phyloP scores from a whole-genome alignment of 2,888 invertebrate species.

The Ophion ventricosus region DNA sequence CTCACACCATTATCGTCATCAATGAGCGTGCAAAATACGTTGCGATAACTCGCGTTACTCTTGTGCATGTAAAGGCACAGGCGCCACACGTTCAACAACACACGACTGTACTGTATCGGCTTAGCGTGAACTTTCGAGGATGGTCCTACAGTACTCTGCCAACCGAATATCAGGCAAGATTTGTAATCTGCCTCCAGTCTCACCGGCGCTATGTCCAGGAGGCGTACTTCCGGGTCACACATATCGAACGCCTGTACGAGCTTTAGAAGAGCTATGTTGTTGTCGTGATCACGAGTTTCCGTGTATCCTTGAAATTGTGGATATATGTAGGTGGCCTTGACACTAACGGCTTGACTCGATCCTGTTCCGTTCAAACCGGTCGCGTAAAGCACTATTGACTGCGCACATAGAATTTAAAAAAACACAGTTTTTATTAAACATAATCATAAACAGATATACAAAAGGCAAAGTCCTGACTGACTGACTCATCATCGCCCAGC shows the following conservation, averaged over 20 bases:
- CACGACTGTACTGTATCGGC: slow-evolving; percentile 71
- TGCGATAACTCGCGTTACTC: slow-evolving; percentile 68
- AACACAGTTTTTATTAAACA: background rate
- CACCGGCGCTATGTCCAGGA: slow-evolving; percentile 68
- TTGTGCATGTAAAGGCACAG: slow-evolving; percentile 71
- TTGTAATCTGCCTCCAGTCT: slow-evolving; percentile 70
- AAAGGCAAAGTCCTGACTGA: too few species aligned
- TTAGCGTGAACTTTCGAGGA: slow-evolving; percentile 70
- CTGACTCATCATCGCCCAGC: too few species aligned
- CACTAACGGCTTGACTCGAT: slow-evolving; percentile 67
- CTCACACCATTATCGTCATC: slow-evolving; percentile 69
- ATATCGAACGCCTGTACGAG: slow-evolving; percentile 70
- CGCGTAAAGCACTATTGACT: slow-evolving; percentile 72
- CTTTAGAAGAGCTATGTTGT: slow-evolving; percentile 74
- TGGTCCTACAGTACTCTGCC: slow-evolving; percentile 71
- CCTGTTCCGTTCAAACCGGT: slow-evolving; percentile 70
- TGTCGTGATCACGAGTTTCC: slow-evolving; percentile 68
- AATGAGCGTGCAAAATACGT: slow-evolving; percentile 72
- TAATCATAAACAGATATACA: background rate
- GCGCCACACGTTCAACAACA: slow-evolving; percentile 71
- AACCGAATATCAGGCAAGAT: slow-evolving; percentile 74
- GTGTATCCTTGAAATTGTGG: slow-evolving; percentile 71
- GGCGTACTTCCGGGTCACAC: slow-evolving; percentile 63
- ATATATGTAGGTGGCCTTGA: slow-evolving; percentile 74
- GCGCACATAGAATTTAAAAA: background rate